Evolutionary conservation across 2,797 vertebrate species (phyloP).

Genomic region (Emydoidea blandingii): DNA sequence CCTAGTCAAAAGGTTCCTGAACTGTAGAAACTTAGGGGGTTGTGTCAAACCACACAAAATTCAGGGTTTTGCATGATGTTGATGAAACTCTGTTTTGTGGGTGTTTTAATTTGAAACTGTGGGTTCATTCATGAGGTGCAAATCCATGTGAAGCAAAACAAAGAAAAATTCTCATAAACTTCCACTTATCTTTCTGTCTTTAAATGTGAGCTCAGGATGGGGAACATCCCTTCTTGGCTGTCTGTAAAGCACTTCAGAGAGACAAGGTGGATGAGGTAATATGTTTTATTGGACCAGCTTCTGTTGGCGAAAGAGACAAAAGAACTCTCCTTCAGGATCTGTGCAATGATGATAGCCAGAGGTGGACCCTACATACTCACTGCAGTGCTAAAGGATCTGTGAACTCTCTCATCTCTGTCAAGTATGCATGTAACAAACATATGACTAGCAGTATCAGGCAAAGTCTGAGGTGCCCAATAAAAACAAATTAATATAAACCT

Average conservation of each 20-base stretch:
- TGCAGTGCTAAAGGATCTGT: conserved; percentile 1
- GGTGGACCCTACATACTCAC: not conserved
- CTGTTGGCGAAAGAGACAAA: not conserved
- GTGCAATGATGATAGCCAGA: not conserved
- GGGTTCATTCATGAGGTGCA: not conserved
- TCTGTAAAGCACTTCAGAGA: not conserved
- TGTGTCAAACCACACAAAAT: not conserved
- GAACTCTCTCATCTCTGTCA: not conserved
- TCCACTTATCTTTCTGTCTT: not conserved
- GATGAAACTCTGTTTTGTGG: not conserved
- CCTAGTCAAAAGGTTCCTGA: not conserved
- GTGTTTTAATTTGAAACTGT: not conserved
- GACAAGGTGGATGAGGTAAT: not conserved
- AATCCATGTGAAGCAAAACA: not conserved
- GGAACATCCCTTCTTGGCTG: not conserved
- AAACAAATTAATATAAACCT: not conserved
- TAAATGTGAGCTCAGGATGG: not conserved
- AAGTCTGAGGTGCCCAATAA: not conserved
- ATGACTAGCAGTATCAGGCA: not conserved
- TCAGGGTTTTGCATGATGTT: not conserved
- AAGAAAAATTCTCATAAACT: not conserved
- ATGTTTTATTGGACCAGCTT: not conserved
- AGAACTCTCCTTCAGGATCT: not conserved
- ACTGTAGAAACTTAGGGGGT: not conserved
- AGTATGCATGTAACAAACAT: conserved; percentile 1